A percentile compares a stretch with the other conserved stretches of the same genome.
Evolutionary conservation across 37 sponge, comb jelly and placozoan species (phyloP).

Genomic region (Aplysina aerophoba): DNA sequence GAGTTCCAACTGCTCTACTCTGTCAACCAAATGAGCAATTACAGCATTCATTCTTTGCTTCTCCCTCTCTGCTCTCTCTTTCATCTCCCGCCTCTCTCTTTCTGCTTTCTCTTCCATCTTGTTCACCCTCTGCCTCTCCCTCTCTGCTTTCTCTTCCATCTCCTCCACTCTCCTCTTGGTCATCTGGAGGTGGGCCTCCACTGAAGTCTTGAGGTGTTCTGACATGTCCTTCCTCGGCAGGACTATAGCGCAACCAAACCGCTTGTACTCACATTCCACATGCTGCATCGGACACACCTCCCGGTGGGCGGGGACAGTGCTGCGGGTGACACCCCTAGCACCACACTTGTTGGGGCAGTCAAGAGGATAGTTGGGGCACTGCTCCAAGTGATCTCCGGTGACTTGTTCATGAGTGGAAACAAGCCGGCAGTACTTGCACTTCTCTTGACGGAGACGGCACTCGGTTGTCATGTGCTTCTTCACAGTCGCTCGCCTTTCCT

Average conservation of each 20-base stretch:
- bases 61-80: too few relatives aligned
- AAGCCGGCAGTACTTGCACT: conserved; percentile 61
- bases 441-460: conserved; percentile 39
- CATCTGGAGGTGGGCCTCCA: neutral
- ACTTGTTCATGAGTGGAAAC: conserved; percentile 48
- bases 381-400: conserved; percentile 43
- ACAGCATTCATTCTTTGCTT: too few relatives aligned
- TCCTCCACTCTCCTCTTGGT: neutral
- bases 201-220: neutral
- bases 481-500: conserved; percentile 33
- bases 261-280: conserved; percentile 37
- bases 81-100: too few relatives aligned
- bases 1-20: too few relatives aligned
- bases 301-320: conserved; percentile 49
- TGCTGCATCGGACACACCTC: conserved; percentile 39
- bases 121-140: too few relatives aligned
- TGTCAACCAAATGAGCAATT: too few relatives aligned
- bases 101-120: too few relatives aligned
- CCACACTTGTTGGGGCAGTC: conserved; percentile 65
- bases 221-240: neutral
- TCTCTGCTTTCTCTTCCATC: neutral
- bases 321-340: conserved; percentile 29
- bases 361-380: conserved; percentile 59
- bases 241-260: neutral
- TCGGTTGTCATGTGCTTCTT: conserved; percentile 48